These are phyloP conservation scores for Drosophila longiperda DNA, from an alignment of 2,888 invertebrate species.

Conservation along the genomic window DNA sequence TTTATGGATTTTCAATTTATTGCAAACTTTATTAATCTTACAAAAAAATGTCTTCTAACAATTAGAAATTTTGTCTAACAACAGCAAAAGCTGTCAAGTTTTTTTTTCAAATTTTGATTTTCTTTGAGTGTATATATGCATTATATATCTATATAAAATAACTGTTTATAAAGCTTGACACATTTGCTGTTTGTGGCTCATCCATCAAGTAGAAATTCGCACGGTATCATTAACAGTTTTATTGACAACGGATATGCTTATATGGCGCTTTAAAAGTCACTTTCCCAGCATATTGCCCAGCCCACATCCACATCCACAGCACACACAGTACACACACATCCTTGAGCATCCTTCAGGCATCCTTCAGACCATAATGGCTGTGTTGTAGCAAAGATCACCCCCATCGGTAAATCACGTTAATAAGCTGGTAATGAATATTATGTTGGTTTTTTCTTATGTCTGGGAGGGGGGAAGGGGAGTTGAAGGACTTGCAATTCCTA, in stretches of 20 bases:
- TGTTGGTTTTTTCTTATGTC: constrained; percentile 13
- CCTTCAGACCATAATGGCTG: constrained; percentile 24
- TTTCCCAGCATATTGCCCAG: constrained; percentile 79
- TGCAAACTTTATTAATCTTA: rapidly evolving
- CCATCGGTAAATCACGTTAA: constrained; percentile 78
- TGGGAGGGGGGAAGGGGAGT: constrained; percentile 21
- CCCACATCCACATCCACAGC: constrained; percentile 30
- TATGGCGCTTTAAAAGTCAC: constrained; percentile 76
- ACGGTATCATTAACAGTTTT: constrained; percentile 69
- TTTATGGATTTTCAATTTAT: background rate
- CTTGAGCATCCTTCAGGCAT: constrained; percentile 48
- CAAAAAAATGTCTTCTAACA: rapidly evolving
- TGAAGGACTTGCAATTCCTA: background rate
- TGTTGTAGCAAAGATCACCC: constrained; percentile 47
- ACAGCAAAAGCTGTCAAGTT: background rate
- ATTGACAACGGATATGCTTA: constrained; percentile 73
- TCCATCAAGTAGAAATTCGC: constrained; percentile 69
- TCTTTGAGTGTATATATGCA: background rate
- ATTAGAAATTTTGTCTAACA: rapidly evolving
- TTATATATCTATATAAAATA: background rate
- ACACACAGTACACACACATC: constrained; percentile 47
- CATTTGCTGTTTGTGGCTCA: constrained; percentile 35
- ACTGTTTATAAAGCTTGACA: constrained; percentile 4
- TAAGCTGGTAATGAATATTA: constrained; percentile 77
- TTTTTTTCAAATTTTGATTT: background rate